Conservation (phyloP, 2,888 invertebrate genomes). For the Volucella zonaria region DNA sequence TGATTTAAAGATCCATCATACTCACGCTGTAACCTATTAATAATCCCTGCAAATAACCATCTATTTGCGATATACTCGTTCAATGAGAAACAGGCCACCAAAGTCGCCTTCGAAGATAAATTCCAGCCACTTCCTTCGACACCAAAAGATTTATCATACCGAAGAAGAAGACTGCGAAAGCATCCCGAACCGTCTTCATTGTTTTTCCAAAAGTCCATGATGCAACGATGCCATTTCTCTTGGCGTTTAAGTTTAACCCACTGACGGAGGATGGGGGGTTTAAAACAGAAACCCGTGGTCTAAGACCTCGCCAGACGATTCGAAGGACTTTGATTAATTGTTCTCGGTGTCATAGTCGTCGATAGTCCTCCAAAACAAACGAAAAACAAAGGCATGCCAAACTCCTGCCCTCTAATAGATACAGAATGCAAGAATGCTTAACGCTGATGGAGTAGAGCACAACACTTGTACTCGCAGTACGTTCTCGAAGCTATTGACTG, state of each 20-base stretch:
- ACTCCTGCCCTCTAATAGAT: slow-evolving; percentile 17
- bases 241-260: neutral
- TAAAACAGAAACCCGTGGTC: slow-evolving; percentile 12
- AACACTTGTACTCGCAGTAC: neutral
- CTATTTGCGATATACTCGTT: slow-evolving; percentile 13
- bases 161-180: neutral
- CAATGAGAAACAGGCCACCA: slow-evolving; percentile 13
- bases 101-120: slow-evolving; percentile 26
- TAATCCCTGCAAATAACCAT: slow-evolving; percentile 45
- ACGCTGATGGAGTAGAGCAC: slow-evolving; percentile 32
- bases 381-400: neutral
- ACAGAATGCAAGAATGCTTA: slow-evolving; percentile 37
- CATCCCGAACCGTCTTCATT: slow-evolving; percentile 8
- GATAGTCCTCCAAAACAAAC: neutral
- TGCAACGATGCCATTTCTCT: slow-evolving; percentile 50
- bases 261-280: neutral
- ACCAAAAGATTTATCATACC: slow-evolving; percentile 46
- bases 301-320: slow-evolving; percentile 39
- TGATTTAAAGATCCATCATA: slow-evolving; percentile 40
- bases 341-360: slow-evolving; percentile 10
- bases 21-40: slow-evolving; percentile 41
- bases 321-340: slow-evolving; percentile 57
- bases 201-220: slow-evolving; percentile 7
- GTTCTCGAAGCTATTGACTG: slow-evolving; percentile 7
- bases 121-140: slow-evolving; percentile 50